A percentile compares a stretch with the other conserved stretches of the same genome.
phyloP scores from a whole-genome alignment of 2,113 vertebrate genomes.

The Pachycephala philippinensis region DNA sequence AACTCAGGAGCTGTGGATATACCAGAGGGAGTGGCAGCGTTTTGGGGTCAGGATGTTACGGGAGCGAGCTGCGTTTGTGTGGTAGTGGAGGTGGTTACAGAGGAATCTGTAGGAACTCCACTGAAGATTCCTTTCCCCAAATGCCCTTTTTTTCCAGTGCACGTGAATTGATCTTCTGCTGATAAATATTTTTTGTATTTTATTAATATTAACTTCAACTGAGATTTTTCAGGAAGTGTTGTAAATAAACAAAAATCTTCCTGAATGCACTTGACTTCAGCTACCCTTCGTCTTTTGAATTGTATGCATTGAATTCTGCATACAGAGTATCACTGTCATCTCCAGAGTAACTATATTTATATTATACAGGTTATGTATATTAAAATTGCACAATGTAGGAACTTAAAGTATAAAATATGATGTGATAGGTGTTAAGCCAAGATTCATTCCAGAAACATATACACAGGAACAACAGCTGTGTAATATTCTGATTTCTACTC shows the following conservation, averaged over 20 bases:
- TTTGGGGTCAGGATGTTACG: conserved; percentile 93
- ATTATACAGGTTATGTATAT: background rate
- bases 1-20: conserved; percentile 96
- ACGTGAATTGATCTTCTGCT: background rate
- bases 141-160: background rate
- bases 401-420: background rate
- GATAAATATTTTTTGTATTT: conserved; percentile 24
- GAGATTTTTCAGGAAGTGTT: background rate
- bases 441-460: background rate
- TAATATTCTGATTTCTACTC: background rate
- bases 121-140: background rate
- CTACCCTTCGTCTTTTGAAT: background rate
- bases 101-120: background rate
- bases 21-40: conserved; percentile 93
- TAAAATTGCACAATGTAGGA: background rate
- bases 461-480: background rate
- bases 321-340: background rate
- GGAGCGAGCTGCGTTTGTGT: conserved; percentile 92
- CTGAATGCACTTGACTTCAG: background rate
- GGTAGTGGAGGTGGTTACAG: conserved; percentile 69
- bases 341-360: background rate
- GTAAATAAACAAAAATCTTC: background rate
- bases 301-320: background rate
- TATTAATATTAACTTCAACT: background rate
- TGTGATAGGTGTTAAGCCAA: background rate